Conservation (phyloP, 1,140 invertebrate species). For the Orussus abietinus region DNA sequence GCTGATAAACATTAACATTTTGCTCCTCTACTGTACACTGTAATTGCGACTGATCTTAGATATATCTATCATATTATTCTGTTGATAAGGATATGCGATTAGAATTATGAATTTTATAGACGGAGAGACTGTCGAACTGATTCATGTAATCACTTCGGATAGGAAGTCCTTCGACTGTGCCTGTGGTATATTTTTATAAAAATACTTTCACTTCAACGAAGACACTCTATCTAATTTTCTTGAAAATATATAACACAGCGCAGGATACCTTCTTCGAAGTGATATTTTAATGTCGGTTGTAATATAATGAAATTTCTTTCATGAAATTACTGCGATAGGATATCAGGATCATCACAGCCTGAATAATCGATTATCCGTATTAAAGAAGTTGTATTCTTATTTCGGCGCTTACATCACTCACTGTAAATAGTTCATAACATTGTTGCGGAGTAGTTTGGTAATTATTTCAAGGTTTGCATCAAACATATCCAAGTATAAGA, state of each 20-base stretch:
- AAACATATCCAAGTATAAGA: conserved; percentile 1
- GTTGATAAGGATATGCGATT: conserved; percentile 4
- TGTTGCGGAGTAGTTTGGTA: conserved; percentile 1
- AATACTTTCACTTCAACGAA: no score
- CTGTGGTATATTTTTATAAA: no score
- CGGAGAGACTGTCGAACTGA: background rate
- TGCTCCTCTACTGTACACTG: background rate
- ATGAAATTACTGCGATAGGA: no score
- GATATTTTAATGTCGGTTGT: no score
- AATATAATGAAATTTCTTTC: no score
- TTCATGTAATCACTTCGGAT: background rate
- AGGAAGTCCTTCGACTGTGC: no score
- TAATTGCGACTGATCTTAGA: background rate
- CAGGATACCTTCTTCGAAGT: no score
- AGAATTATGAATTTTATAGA: background rate
- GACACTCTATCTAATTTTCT: no score
- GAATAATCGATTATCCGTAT: no score
- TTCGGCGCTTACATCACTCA: conserved; percentile 6
- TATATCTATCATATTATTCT: conserved; percentile 7
- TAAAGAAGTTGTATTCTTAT: background rate
- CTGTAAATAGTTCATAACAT: conserved; percentile 6
- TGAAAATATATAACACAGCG: no score
- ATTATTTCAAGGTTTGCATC: conserved; percentile 1
- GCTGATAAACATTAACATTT: conserved; percentile 4
- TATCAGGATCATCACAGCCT: no score